Evolutionary conservation across 2,888 invertebrate genomes (phyloP), one percentile per base, ranked within the genome.

Genomic region (Slavum lentiscoides): DNA sequence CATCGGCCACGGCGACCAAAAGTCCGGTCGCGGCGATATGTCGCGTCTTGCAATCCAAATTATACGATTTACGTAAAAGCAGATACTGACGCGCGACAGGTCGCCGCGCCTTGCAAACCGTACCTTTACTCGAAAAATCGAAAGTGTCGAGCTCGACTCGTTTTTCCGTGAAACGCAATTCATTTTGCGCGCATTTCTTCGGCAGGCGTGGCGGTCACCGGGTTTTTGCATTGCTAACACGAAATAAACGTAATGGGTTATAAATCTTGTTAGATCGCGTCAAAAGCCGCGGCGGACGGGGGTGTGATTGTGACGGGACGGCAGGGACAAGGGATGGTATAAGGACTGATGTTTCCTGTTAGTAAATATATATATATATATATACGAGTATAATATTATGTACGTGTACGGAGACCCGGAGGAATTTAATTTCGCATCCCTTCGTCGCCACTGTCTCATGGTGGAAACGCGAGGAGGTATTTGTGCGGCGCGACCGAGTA

Each of bases 371-470:
- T 49, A 49, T 13, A 49, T 49, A 49, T 11, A 39, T 39, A 43
- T 43, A 43, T 43, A 37, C 11, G 37, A 2, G 4, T 30, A 30
- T 30, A 30, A 30, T 30, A 30, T 30, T 30, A 30, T 30, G 7
- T 3, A n/a, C n/a, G 21, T 72, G 39, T 23, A 30, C 39, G 7
- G 23, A 3, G 21, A 43, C 19, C 43, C 7, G 17, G 43, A 58
- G 67, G 75, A 76, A 76, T 76, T 76, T 76, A 76, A 76, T 76
- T 76, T 76, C 43, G 43, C 55, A 23, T 49, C 67, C 75, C n/a
- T 17, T 2, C 53, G 19, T 3, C 21, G 2, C 21, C n/a, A 11
- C 43, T 2, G 69, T n/a, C n/a, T 4, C 58, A 8, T 19, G 58
- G 58, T n/a, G 3, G 59, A 21, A n/a, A 21, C 59, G 59, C 2